Evolutionary conservation across 2,113 vertebrate genomes (phyloP).

Genomic region (Ariopsis seemanni): DNA sequence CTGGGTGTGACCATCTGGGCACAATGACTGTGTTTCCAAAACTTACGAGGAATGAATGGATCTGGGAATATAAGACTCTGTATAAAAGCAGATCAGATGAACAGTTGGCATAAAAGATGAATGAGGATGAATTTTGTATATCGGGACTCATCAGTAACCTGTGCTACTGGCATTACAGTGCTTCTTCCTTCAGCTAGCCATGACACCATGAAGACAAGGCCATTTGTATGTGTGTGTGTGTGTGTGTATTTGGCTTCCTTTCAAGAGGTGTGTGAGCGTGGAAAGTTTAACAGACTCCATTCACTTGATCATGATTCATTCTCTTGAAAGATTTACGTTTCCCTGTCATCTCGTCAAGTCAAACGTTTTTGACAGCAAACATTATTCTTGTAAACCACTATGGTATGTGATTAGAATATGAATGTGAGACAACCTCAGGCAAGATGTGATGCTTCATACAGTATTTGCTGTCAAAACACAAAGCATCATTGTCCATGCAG

Average conservation of each 20-base stretch:
- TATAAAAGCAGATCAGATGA: slow-evolving; percentile 38
- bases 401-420: background rate
- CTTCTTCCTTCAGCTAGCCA: background rate
- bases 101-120: slow-evolving; percentile 36
- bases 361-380: background rate
- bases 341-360: background rate
- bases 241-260: background rate
- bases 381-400: background rate
- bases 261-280: background rate
- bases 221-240: background rate
- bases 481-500: slow-evolving; percentile 37
- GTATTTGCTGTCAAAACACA: slow-evolving; percentile 56
- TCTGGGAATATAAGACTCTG: background rate
- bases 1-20: slow-evolving; percentile 33
- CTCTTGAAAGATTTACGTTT: background rate
- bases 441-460: background rate
- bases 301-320: background rate
- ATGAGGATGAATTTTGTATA: slow-evolving; percentile 28
- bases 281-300: background rate
- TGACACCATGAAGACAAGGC: background rate
- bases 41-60: slow-evolving; percentile 41
- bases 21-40: slow-evolving; percentile 44
- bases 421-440: background rate
- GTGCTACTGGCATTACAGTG: background rate
- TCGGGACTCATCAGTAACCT: slow-evolving; percentile 4